Conservation (phyloP, 2,888 invertebrate genomes). For the Criorhina ranunculi region DNA sequence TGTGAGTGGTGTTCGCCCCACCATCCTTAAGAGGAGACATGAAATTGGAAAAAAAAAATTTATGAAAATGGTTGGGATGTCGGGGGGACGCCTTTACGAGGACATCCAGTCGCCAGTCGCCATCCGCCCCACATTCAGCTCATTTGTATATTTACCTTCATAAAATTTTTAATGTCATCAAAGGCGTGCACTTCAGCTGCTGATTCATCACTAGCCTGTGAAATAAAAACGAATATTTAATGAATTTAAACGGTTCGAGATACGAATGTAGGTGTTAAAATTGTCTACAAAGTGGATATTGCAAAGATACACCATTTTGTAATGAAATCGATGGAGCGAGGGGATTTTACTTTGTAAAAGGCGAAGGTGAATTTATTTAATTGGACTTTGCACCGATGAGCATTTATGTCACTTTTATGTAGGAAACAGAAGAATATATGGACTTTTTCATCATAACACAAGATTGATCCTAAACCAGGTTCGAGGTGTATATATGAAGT, state of each 20-base stretch:
- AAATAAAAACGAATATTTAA: slow-evolving; percentile 76
- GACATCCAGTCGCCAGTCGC: not conserved
- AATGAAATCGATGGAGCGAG: not conserved
- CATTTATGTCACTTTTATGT: not conserved
- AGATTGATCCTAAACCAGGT: too few species aligned
- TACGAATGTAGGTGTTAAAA: not conserved
- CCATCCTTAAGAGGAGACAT: slow-evolving; percentile 45
- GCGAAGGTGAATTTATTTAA: slow-evolving; percentile 24
- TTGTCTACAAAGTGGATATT: not conserved
- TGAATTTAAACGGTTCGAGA: slow-evolving; percentile 48
- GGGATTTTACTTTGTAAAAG: slow-evolving; percentile 21
- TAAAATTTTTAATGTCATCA: slow-evolving; percentile 88
- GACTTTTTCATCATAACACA: too few species aligned
- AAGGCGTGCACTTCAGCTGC: slow-evolving; percentile 87
- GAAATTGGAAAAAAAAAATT: slow-evolving; percentile 77
- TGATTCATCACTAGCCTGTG: slow-evolving; percentile 87
- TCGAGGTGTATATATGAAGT: too few species aligned
- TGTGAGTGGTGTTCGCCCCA: not conserved
- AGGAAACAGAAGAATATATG: too few species aligned
- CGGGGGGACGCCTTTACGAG: slow-evolving; percentile 29
- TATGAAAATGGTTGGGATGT: slow-evolving; percentile 62
- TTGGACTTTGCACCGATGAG: not conserved
- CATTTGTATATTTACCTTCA: slow-evolving; percentile 85
- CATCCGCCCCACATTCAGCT: not conserved
- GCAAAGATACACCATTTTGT: not conserved